phyloP scores from a whole-genome alignment of 2,797 vertebrate species.

The Xiphophorus birchmanni region DNA sequence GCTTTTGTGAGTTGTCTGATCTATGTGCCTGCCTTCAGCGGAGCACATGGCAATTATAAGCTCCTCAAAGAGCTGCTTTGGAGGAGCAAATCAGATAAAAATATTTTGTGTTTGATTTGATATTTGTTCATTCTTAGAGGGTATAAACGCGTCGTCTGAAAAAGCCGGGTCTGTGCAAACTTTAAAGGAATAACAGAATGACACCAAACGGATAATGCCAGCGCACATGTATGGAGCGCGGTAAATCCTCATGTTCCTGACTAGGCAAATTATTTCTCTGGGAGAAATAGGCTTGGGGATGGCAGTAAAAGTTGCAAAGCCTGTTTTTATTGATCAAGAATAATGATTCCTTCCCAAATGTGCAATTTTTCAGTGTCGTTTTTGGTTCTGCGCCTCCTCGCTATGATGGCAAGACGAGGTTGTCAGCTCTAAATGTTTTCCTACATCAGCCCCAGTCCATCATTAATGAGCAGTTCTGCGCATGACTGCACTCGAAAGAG shows the following conservation, averaged over 20 bases:
- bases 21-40: conserved; percentile 23
- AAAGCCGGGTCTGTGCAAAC: background rate
- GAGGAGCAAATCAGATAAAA: conserved; percentile 27
- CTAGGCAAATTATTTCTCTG: background rate
- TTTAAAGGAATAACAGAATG: background rate
- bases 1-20: conserved; percentile 42
- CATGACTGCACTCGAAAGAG: background rate
- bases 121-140: background rate
- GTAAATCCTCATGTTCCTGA: background rate
- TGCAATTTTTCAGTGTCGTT: background rate
- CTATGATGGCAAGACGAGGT: background rate
- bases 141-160: background rate
- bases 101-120: background rate
- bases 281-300: background rate
- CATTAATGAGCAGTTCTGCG: background rate
- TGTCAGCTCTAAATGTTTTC: background rate
- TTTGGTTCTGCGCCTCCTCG: background rate
- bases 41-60: conserved; percentile 30
- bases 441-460: background rate
- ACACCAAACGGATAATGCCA: background rate
- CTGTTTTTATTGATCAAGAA: background rate
- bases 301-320: background rate
- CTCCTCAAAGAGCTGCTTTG: conserved; percentile 20
- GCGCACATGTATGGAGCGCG: too few relatives aligned
- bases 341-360: background rate